Evolutionary conservation across 2,888 invertebrate genomes (phyloP), one percentile per base, ranked within the genome.

Genomic region (Polydrusus tereticollis): DNA sequence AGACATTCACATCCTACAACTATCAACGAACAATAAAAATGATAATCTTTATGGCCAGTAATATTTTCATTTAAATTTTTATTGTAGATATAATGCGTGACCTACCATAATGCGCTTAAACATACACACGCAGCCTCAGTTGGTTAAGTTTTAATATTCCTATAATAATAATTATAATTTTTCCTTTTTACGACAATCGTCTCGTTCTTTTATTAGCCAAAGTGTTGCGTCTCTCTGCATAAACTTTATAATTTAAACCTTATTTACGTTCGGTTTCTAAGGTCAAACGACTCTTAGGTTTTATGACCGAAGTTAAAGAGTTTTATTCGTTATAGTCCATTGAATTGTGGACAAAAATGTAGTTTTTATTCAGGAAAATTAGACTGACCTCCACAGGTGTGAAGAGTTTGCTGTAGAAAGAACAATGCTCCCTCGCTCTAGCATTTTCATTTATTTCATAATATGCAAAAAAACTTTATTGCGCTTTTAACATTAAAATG

Each of bases 21-120:
- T 18, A 50, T 23, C 47, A 50, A 50, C 23, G 10, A n/a, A 50
- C 47, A 50, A 50, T 50, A 50, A 50, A 45, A 50, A 50, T 50
- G 21, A 50, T 21, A 50, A 50, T 50, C 23, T 50, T 50, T 50
- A 50, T 50, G 21, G n/a, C 47, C 23, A 21, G 21, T 50, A 50
- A 21, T 23, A n/a, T 78, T 77, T 75, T 62, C 68, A 77, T 70
- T 60, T 60, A 2, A 60, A 14, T 45, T 26, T 60, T 60, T 60
- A 60, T 60, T 38, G 57, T 57, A 43, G 23, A 23, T n/a, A n/a
- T n/a, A 12, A 14, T 38, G 16, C 41, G 26, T 45, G 60, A 60
- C 60, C 60, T 60, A 45, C 60, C 60, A 26, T 60, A 60, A 60
- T 18, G 29, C 43, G 14, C 45, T 29, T 45, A 20, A 43, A 23